These are phyloP conservation scores for Malthinus seriepunctatus DNA, from an alignment of 2,888 invertebrate genomes.

Conservation along the genomic window DNA sequence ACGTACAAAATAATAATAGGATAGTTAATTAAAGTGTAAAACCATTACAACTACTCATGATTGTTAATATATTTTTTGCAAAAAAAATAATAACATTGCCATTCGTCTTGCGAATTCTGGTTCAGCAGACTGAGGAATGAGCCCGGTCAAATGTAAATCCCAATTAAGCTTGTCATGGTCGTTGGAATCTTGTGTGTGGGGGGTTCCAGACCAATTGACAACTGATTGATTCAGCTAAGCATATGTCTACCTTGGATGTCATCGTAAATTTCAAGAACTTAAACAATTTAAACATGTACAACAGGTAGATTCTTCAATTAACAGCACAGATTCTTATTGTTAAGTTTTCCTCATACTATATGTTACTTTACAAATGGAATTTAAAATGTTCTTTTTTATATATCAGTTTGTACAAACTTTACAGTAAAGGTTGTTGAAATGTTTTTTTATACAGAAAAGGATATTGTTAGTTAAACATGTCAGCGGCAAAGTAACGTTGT, in stretches of 20 bases:
- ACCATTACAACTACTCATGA: conserved; percentile 5
- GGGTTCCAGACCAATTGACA: conserved; percentile 47
- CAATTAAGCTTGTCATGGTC: conserved; percentile 53
- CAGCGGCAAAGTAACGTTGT: conserved; percentile 2
- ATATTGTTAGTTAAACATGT: conserved; percentile 1
- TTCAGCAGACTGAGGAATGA: conserved; percentile 44
- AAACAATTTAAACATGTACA: conserved; percentile 23
- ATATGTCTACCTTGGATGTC: conserved; percentile 44
- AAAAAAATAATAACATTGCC: conserved; percentile 8
- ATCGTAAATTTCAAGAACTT: conserved; percentile 48
- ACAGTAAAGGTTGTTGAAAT: not conserved
- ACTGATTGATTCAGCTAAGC: conserved; percentile 53
- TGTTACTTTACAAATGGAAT: conserved; percentile 3
- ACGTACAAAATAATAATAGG: not conserved
- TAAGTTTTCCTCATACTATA: conserved; percentile 9
- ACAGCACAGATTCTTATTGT: conserved; percentile 24
- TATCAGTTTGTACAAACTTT: not conserved
- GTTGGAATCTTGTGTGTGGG: conserved; percentile 46
- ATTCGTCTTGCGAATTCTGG: conserved; percentile 30
- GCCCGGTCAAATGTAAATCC: conserved; percentile 52
- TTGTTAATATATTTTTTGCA: not conserved
- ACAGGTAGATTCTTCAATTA: conserved; percentile 27
- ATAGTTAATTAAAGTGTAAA: conserved; percentile 5
- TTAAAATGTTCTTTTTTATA: conserved; percentile 5
- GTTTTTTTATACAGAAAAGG: not conserved